Conservation (phyloP, 2,113 vertebrate species). For the Platysteira castanea region DNA sequence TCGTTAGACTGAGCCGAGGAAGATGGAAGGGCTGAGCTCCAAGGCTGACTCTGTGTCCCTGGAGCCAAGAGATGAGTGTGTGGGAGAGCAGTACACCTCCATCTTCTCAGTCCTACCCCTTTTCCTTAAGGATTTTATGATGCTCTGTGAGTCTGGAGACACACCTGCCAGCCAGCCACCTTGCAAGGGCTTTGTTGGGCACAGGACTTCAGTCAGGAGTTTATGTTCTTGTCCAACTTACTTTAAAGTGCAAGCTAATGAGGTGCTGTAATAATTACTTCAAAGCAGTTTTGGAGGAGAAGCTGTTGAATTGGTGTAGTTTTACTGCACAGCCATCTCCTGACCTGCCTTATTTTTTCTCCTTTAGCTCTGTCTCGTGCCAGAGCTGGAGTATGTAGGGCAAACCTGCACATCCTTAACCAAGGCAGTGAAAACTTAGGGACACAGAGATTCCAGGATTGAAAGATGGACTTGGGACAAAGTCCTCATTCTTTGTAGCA, state of each 20-base stretch:
- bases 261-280: neutral
- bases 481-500: neutral
- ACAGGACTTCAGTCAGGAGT: neutral
- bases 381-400: neutral
- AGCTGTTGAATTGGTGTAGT: neutral
- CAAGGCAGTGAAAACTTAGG: rapidly evolving
- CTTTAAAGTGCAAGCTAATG: rapidly evolving
- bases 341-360: neutral
- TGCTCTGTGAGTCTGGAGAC: neutral
- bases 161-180: neutral
- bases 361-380: neutral
- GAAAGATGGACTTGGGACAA: neutral
- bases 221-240: neutral
- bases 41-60: neutral
- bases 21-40: neutral
- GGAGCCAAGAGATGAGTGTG: rapidly evolving
- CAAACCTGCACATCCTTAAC: neutral
- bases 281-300: neutral
- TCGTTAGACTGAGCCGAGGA: neutral
- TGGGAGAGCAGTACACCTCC: neutral
- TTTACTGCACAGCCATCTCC: neutral
- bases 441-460: neutral
- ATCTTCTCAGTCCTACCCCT: neutral
- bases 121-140: neutral
- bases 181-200: neutral